Evolutionary conservation across 2,888 invertebrate species (phyloP).

Genomic region (Scaptodrosophila latifasciaeformis): DNA sequence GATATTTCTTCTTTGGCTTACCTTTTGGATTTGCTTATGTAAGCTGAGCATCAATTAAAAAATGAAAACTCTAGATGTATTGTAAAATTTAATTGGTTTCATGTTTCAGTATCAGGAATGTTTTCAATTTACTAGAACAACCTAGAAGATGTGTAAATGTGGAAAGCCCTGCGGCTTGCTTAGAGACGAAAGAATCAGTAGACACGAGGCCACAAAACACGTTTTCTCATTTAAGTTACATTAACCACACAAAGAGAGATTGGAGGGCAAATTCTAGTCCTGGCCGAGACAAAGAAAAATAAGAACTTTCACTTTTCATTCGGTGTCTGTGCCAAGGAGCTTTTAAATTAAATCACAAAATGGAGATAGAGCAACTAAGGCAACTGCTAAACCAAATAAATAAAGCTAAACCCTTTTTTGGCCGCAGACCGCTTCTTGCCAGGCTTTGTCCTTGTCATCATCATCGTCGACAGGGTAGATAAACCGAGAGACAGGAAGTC

Average conservation of each 20-base stretch:
- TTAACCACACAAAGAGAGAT: slow-evolving; percentile 42
- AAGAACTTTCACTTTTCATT: too few species aligned
- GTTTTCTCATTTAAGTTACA: slow-evolving; percentile 55
- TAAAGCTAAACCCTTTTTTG: slow-evolving; percentile 66
- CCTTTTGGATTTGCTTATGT: too few species aligned
- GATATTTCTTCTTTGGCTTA: too few species aligned
- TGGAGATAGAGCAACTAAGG: slow-evolving; percentile 52
- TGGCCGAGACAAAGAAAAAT: too few species aligned
- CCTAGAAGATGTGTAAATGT: too few species aligned
- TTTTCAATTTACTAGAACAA: too few species aligned
- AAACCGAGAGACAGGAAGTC: slow-evolving; percentile 58
- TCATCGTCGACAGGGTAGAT: slow-evolving; percentile 30
- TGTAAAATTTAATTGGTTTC: too few species aligned
- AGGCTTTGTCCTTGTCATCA: background rate
- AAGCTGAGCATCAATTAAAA: too few species aligned
- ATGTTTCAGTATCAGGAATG: too few species aligned
- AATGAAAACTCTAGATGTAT: too few species aligned
- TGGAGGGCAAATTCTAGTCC: background rate
- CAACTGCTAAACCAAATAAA: slow-evolving; percentile 58
- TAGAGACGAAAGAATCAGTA: too few species aligned
- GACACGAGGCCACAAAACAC: slow-evolving; percentile 42
- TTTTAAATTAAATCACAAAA: slow-evolving; percentile 66
- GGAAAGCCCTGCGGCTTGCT: too few species aligned
- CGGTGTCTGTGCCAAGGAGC: slow-evolving; percentile 34
- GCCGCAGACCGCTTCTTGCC: slow-evolving; percentile 28